Base-by-base conservation (phyloP, 2,888 invertebrate species). In the Xylocampa areola region DNA sequence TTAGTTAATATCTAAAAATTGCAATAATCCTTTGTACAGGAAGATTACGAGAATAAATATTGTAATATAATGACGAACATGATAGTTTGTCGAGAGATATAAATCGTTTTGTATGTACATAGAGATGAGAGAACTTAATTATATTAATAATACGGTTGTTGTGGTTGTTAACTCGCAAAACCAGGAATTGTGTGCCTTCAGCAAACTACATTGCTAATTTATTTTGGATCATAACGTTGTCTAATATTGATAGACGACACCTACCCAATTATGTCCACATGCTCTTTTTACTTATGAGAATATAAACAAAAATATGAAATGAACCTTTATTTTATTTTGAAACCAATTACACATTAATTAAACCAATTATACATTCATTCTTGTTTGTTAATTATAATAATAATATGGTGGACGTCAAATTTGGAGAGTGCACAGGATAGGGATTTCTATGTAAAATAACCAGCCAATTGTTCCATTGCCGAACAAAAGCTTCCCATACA, bases 281-380 rank as follows among this genome's bases (percentile, higher is more conserved):
- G 72, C 79, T 80, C 77, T 81, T 80, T 80, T 80, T 80, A 80
- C 80, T 74, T 77, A 74, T 58, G 71, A 77, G 63, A 78, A 82
- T 80, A 82, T 77, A 80, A 76, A 76, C 69, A 75, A 70, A 59
- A 76, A 65, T 51, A 54, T 53, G 39, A 69, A 71, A 61, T 49
- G 52, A 63, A 66, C 50, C 44, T 39, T 51, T 25, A 37, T 36
- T 71, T 76, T 68, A 49, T 40, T 61, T 70, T 67, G n/a, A n/a
- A n/a, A n/a, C n/a, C n/a, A n/a, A n/a, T n/a, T n/a, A n/a, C n/a
- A n/a, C n/a, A n/a, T n/a, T n/a, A n/a, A n/a, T n/a, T n/a, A n/a
- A n/a, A n/a, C n/a, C n/a, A n/a, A n/a, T n/a, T n/a, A n/a, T n/a
- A n/a, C n/a, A n/a, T n/a, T n/a, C n/a, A n/a, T n/a, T n/a, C n/a